phyloP scores from a whole-genome alignment of 2,888 invertebrate genomes.

The Drosophila pullipes region DNA sequence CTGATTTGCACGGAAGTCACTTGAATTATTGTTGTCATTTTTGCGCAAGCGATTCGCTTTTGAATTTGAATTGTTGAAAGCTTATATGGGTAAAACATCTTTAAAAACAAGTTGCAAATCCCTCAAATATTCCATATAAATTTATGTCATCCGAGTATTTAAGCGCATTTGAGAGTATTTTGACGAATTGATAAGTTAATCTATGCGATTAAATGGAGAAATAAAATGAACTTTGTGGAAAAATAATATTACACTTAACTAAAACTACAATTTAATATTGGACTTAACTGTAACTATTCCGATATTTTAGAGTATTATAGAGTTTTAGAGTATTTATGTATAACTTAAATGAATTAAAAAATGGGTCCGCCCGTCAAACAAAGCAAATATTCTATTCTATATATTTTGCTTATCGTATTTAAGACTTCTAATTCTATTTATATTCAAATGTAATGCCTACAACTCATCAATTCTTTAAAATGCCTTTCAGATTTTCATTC shows the following conservation, averaged over 20 bases:
- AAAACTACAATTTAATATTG: too few species aligned
- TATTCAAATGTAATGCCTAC: background rate
- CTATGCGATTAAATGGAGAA: background rate
- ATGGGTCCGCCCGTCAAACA: background rate
- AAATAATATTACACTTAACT: too few species aligned
- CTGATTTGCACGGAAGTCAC: slow-evolving; percentile 67
- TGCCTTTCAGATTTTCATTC: background rate
- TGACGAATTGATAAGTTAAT: background rate
- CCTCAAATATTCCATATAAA: background rate
- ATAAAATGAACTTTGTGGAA: too few species aligned
- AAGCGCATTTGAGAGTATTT: background rate
- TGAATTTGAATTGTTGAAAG: slow-evolving; percentile 17
- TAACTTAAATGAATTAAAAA: background rate
- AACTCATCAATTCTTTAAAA: background rate
- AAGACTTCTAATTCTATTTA: background rate
- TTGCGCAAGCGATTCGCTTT: slow-evolving; percentile 42
- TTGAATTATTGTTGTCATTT: slow-evolving; percentile 67
- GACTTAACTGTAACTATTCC: background rate
- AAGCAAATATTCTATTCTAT: background rate
- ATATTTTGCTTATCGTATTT: background rate
- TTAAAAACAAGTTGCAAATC: background rate
- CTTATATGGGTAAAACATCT: background rate
- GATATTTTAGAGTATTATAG: background rate
- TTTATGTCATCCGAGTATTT: background rate
- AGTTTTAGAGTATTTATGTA: background rate